Conservation (phyloP, 2,113 vertebrate genomes). For the Riparia riparia region DNA sequence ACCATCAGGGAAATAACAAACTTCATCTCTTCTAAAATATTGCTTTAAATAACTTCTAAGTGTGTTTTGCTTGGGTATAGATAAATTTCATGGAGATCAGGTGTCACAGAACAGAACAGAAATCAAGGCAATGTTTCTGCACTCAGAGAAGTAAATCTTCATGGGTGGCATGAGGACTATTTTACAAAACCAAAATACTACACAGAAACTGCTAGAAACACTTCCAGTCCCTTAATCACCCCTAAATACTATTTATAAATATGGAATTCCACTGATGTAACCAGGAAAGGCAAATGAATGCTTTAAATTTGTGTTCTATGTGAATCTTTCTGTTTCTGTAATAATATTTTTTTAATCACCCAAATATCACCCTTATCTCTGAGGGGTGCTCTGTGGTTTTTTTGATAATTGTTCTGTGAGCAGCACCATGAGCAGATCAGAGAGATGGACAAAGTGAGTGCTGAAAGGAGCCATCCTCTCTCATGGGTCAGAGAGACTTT, state of each 20-base stretch:
- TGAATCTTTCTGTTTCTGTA: neutral
- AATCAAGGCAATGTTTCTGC: neutral
- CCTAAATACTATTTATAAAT: neutral
- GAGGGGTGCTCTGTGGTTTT: neutral
- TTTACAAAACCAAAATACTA: neutral
- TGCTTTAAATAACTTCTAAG: neutral
- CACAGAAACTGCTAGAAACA: rapidly evolving
- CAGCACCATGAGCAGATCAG: neutral
- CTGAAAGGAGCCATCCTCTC: neutral
- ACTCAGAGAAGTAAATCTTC: neutral
- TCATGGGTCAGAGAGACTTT: neutral
- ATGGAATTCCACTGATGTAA: neutral
- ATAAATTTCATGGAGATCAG: neutral
- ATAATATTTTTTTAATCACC: neutral
- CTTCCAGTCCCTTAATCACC: neutral
- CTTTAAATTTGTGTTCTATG: neutral
- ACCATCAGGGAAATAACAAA: neutral
- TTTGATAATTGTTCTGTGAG: neutral
- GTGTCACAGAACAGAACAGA: neutral
- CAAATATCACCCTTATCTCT: neutral
- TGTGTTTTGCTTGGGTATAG: neutral
- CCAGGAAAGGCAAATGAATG: neutral
- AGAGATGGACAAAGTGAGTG: neutral
- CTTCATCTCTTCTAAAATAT: neutral
- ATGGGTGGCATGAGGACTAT: neutral